phyloP scores from a whole-genome alignment of 1,140 invertebrate genomes.

The Drusus annulatus region DNA sequence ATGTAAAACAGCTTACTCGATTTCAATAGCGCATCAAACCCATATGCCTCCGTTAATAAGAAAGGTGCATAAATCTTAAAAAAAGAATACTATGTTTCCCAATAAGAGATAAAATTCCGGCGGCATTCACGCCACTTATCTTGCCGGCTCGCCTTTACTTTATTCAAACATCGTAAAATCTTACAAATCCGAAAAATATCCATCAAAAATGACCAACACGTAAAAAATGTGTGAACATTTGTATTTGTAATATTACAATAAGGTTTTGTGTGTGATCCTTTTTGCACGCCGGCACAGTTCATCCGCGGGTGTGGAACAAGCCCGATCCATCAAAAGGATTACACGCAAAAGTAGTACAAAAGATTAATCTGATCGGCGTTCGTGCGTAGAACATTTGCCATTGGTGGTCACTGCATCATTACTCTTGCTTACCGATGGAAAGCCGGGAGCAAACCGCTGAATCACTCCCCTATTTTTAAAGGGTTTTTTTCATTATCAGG shows the following conservation, averaged over 20 bases:
- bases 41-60: too few species aligned
- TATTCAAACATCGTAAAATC: too few species aligned
- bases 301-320: not conserved
- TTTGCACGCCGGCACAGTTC: not conserved
- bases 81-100: too few species aligned
- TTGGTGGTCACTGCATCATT: slow-evolving; percentile 34
- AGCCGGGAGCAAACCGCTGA: slow-evolving; percentile 28
- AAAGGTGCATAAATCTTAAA: too few species aligned
- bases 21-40: too few species aligned
- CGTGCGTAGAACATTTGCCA: slow-evolving; percentile 37
- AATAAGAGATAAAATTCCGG: too few species aligned
- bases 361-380: slow-evolving; percentile 36
- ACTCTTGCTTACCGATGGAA: slow-evolving; percentile 41
- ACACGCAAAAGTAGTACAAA: slow-evolving; percentile 26
- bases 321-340: not conserved
- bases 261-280: not conserved
- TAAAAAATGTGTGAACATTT: not conserved
- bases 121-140: too few species aligned
- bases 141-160: too few species aligned
- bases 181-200: too few species aligned
- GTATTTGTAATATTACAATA: not conserved
- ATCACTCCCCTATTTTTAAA: slow-evolving; percentile 30
- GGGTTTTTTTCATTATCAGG: slow-evolving; percentile 25
- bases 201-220: not conserved
- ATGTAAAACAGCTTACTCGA: too few species aligned